A percentile compares a stretch with the other conserved stretches of the same genome.
Conservation (phyloP, 2,113 vertebrate genomes). For the Zosterops pallidus region DNA sequence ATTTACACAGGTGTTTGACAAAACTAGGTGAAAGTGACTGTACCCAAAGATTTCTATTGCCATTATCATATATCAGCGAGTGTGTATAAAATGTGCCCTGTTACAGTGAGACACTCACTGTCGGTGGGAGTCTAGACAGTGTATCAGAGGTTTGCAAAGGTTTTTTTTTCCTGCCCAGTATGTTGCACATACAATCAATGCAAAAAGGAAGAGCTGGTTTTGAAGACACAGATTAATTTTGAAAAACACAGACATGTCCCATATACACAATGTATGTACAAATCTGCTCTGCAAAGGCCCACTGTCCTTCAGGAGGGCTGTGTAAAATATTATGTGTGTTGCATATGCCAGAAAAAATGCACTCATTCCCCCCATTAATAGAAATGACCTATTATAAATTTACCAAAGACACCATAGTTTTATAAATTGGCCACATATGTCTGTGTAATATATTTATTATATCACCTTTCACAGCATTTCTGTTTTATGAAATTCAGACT, state of each 20-base stretch:
- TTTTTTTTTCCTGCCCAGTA: background rate
- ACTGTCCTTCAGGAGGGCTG: background rate
- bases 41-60: background rate
- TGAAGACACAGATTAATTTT: background rate
- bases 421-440: slow-evolving; percentile 65
- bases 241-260: background rate
- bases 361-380: slow-evolving; percentile 10
- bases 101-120: background rate
- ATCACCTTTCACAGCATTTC: slow-evolving; percentile 64
- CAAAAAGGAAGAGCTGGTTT: background rate
- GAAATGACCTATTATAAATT: slow-evolving; percentile 61
- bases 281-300: background rate
- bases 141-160: background rate
- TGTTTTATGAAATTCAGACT: slow-evolving; percentile 65
- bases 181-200: background rate
- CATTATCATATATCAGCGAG: rapidly evolving
- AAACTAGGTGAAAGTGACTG: background rate
- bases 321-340: background rate
- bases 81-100: background rate
- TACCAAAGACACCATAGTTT: slow-evolving; percentile 37
- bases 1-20: background rate
- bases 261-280: background rate
- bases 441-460: slow-evolving; percentile 63
- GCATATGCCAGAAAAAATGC: background rate
- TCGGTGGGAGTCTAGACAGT: background rate